Conservation (phyloP, 1,140 invertebrate genomes). For the Colletes latitarsis region DNA sequence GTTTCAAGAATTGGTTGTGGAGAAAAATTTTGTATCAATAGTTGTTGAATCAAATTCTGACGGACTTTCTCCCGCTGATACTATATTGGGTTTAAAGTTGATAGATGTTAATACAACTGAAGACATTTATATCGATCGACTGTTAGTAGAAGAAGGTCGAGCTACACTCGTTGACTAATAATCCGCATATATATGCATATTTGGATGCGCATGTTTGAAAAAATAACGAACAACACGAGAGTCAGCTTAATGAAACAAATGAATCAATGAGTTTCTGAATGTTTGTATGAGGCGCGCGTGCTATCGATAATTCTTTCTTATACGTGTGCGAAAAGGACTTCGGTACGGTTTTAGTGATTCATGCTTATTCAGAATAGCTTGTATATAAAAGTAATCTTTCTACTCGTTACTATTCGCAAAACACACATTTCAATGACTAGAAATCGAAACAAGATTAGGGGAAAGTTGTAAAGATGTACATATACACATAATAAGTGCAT, state of each 20-base stretch:
- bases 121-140: slow-evolving; percentile 81
- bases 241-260: neutral
- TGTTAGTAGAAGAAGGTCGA: slow-evolving; percentile 80
- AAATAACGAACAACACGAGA: neutral
- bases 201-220: neutral
- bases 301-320: slow-evolving; percentile 12
- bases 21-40: slow-evolving; percentile 82
- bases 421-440: neutral
- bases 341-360: slow-evolving; percentile 22
- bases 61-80: slow-evolving; percentile 78
- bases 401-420: slow-evolving; percentile 3
- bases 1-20: slow-evolving; percentile 83
- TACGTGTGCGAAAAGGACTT: neutral
- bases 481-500: neutral
- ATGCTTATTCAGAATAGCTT: neutral
- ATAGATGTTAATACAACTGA: slow-evolving; percentile 81
- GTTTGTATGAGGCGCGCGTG: too few species aligned
- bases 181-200: neutral
- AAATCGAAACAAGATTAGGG: slow-evolving; percentile 10
- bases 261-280: neutral
- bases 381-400: slow-evolving; percentile 34
- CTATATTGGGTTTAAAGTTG: slow-evolving; percentile 81
- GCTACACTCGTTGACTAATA: slow-evolving; percentile 63
- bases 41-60: slow-evolving; percentile 80
- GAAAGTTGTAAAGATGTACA: slow-evolving; percentile 1